Evolutionary conservation across 2,888 invertebrate genomes (phyloP).

Genomic region (Hartigia nigra): DNA sequence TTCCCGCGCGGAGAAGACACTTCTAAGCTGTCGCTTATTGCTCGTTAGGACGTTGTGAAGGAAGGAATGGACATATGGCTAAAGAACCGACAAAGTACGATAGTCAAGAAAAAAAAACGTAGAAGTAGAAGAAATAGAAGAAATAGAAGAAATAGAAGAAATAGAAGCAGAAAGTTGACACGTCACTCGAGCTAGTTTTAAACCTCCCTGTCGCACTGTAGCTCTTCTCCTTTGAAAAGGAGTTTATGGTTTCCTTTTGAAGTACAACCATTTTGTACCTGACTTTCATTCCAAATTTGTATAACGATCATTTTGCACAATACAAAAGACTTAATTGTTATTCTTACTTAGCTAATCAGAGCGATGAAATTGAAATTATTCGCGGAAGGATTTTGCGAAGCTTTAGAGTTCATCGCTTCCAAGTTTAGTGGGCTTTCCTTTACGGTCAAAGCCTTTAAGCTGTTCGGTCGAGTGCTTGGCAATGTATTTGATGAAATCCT

Average conservation of each 20-base stretch:
- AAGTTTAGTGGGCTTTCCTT: conserved; percentile 77
- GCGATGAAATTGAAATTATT: neutral
- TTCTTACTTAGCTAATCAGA: neutral
- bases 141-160: too few species aligned
- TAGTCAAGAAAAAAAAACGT: neutral
- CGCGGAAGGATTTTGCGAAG: neutral
- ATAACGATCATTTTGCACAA: neutral
- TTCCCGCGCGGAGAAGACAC: neutral
- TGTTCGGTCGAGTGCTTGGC: conserved; percentile 90
- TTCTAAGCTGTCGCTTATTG: neutral
- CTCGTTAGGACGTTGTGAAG: neutral
- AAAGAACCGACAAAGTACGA: neutral
- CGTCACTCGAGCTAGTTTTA: neutral
- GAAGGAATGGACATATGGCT: neutral
- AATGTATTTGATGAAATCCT: conserved; percentile 95
- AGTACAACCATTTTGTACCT: neutral
- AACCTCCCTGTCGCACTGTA: neutral
- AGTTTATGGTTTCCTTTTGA: neutral
- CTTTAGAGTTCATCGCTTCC: conserved; percentile 70
- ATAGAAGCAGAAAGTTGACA: neutral
- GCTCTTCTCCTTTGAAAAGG: neutral
- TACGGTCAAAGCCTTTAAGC: conserved; percentile 87
- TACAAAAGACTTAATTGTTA: neutral
- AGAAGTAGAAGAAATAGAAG: too few species aligned
- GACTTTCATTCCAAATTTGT: neutral